Evolutionary conservation across 2,113 vertebrate species (phyloP).

Genomic region (Psephotus haematonotus): DNA sequence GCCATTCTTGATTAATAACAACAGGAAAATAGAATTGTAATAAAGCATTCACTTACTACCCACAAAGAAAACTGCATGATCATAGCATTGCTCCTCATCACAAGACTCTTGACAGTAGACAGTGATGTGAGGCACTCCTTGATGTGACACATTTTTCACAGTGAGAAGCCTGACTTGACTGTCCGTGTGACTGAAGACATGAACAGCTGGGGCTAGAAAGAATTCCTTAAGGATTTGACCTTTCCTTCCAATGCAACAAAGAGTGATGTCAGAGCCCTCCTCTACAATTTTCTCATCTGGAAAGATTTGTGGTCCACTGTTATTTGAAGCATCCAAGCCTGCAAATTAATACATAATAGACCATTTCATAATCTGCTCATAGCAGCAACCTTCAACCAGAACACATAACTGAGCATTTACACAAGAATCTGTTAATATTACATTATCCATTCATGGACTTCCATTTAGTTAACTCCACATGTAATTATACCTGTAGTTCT

Average conservation of each 20-base stretch:
- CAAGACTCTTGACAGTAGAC: not conserved
- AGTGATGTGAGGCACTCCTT: not conserved
- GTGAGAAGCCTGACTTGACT: not conserved
- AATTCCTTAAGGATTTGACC: not conserved
- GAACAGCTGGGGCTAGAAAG: not conserved
- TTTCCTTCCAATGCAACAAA: conserved; percentile 68
- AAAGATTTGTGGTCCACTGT: conserved; percentile 11
- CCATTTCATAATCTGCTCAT: not conserved
- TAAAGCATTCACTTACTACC: conserved; percentile 68
- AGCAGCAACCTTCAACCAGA: not conserved
- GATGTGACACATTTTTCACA: not conserved
- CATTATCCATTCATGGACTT: not conserved
- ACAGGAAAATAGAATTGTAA: not conserved
- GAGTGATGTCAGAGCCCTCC: conserved; percentile 60
- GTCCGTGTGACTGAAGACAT: not conserved
- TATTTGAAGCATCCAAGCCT: conserved; percentile 37
- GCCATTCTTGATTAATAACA: not conserved
- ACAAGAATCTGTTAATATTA: not conserved
- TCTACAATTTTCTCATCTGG: conserved; percentile 59
- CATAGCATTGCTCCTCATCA: fast-evolving
- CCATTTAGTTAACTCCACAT: not conserved
- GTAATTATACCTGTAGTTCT: not conserved
- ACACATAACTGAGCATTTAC: not conserved
- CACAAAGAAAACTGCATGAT: conserved; percentile 32
- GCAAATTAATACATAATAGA: not conserved